phyloP scores from a whole-genome alignment of 2,888 invertebrate genomes.

The Macaria liturata region DNA sequence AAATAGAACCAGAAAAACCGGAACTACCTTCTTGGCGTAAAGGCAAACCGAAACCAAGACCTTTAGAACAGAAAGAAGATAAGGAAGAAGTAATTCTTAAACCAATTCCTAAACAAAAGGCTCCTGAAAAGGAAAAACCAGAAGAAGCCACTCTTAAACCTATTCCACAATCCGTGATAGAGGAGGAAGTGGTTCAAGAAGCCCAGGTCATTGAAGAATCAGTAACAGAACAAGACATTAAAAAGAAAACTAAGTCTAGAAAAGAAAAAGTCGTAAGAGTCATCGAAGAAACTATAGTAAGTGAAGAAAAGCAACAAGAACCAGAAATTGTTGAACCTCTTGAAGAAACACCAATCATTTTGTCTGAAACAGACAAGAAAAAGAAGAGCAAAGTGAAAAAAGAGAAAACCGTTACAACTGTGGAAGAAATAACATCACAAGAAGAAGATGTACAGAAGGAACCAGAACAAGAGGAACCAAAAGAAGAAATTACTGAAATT shows the following conservation, averaged over 20 bases:
- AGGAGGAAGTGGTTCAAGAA: slow-evolving; percentile 44
- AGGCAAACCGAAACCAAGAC: slow-evolving; percentile 50
- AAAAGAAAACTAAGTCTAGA: slow-evolving; percentile 11
- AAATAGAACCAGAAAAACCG: slow-evolving; percentile 46
- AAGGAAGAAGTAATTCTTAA: slow-evolving; percentile 67
- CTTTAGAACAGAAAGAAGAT: slow-evolving; percentile 49
- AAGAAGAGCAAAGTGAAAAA: too few relatives aligned
- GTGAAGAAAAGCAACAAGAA: slow-evolving; percentile 20
- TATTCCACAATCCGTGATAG: slow-evolving; percentile 45
- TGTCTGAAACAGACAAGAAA: not conserved
- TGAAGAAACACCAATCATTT: too few relatives aligned
- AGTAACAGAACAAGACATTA: slow-evolving; percentile 2
- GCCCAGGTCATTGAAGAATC: not conserved
- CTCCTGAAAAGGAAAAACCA: slow-evolving; percentile 73
- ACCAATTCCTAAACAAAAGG: slow-evolving; percentile 58
- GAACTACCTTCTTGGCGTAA: slow-evolving; percentile 49
- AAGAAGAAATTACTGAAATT: slow-evolving; percentile 46
- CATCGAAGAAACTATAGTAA: slow-evolving; percentile 7
- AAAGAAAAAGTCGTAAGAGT: slow-evolving; percentile 10
- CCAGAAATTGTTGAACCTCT: not conserved
- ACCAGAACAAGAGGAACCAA: not conserved
- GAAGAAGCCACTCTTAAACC: slow-evolving; percentile 70
- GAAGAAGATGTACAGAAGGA: too few relatives aligned
- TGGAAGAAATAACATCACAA: too few relatives aligned
- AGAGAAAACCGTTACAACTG: too few relatives aligned